Conservation (phyloP, 1,140 invertebrate species). For the Euura lappo region DNA sequence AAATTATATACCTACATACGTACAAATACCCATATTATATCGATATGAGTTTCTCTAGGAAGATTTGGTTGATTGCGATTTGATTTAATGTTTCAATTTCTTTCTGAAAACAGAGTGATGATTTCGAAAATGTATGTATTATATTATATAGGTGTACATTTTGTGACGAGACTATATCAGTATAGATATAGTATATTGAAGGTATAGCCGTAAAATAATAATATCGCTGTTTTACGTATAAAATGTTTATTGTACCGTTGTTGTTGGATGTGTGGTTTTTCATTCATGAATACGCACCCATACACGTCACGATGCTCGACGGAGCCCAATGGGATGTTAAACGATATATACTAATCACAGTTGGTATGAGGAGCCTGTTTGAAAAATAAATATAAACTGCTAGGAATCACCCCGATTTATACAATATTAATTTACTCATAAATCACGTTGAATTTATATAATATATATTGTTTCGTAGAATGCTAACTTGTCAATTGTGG, state of each 20-base stretch:
- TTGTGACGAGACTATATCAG: too few species aligned
- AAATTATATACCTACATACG: not conserved
- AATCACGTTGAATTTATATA: not conserved
- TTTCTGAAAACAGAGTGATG: not conserved
- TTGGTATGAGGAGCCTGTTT: too few species aligned
- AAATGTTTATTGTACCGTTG: slow-evolving; percentile 3
- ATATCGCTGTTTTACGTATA: not conserved
- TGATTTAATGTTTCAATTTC: not conserved
- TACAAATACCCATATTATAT: not conserved
- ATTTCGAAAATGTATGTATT: not conserved
- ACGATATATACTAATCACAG: too few species aligned
- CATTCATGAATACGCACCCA: not conserved
- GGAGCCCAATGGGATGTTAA: too few species aligned
- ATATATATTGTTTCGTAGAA: not conserved
- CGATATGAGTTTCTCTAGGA: too few species aligned
- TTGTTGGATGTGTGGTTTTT: not conserved
- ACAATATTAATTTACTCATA: too few species aligned
- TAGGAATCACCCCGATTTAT: too few species aligned
- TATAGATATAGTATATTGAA: too few species aligned
- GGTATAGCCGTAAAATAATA: not conserved
- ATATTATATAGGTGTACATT: not conserved
- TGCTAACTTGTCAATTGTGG: slow-evolving; percentile 1
- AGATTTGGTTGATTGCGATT: too few species aligned
- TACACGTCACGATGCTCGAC: not conserved
- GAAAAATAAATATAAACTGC: too few species aligned